Base-by-base conservation (phyloP, 2,888 invertebrate species). In the Ryuthela nishihirai region DNA sequence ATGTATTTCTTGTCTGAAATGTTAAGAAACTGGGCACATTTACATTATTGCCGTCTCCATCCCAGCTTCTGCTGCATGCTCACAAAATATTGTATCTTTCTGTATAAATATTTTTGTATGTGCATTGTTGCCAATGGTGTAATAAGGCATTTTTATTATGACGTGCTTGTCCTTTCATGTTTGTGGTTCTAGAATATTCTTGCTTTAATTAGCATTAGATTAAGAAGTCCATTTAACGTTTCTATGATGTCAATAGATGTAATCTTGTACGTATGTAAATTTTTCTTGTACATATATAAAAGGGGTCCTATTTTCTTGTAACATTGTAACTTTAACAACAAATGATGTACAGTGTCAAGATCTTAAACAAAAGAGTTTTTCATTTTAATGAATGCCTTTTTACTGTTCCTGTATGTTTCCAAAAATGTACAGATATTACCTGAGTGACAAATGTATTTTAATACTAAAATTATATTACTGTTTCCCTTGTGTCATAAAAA, bases 81-180 rank as follows among this genome's bases (percentile, higher is more conserved):
- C 59, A 59, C 59, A 59, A 53, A 50, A 52, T 56, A 44, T 56
- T 56, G 48, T 56, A 59, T 59, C 29, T 29, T 53, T 59, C 59
- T 59, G 59, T 59, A 59, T 50, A 53, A 59, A 59, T 59, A 59
- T 59, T 59, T 59, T 59, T 59, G 59, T 59, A 59, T 59, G 58
- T 58, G 58, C 52, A 53, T 58, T 58, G 59, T 50, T 46, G 59
- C 59, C 59, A 48, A 50, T 53, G 44, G 50, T 50, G 49, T 49
- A 48, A 59, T 59, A 50, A 59, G 52, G 53, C 59, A 34, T 59
- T 53, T 59, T 53, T 59, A 53, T 59, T 52, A 42, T 58, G 50
- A 50, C 41, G 40, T 56, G 36, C 49, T 45, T 50, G 49, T 50
- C 45, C 24, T 26, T 58, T 26, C 38, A 45, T 52, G 42, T 54